Evolutionary conservation across 2,797 vertebrate genomes (phyloP), one percentile per base, ranked within the genome.

Genomic region (Salarias fasciatus): DNA sequence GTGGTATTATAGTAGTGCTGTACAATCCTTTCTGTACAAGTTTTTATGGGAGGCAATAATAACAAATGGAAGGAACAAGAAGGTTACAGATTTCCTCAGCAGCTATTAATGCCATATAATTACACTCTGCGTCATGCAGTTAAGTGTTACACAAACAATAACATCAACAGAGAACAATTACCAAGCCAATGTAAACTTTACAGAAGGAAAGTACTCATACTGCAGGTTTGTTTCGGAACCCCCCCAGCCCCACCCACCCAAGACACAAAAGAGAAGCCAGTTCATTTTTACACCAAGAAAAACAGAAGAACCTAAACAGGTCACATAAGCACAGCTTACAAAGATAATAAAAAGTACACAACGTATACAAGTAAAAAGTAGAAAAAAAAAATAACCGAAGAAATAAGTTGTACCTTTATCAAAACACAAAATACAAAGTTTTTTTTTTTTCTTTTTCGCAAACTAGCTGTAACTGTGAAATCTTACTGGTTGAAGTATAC

Each of bases 261-360:
- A 77, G 80, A 87, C 53, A 75, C 8, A 79, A 77, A 33, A 49
- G 60, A 65, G 55, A 72, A 76, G 92, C 85, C 89, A 92, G 93
- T 82, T 93, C 89, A 93, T 91, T 89, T 91, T 89, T 84, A 79
- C 90, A 92, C 82, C 80, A 61, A 83, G 46, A 11, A 92, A 91
- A 86, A 82, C 57, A 70, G 65, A 83, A 71, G 64, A 83, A 90
- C 85, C 79, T 85, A 87, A 85, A 6, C 90, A 77, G 65, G 77
- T 88, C 91, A 92, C 92, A 95, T 93, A 95, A 97, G 95, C 94
- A 91, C 91, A 95, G 94, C 93, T 95, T 95, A 96, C 93, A 93
- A 91, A 85, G 84, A 92, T 69, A 88, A 85, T 83, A 91, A 92
- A 90, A 93, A 93, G 89, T 92, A 92, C 92, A 93, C 91, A 79